These are phyloP conservation scores for Brachystomella parvula DNA, from an alignment of 1,140 invertebrate genomes.

Conservation along the genomic window DNA sequence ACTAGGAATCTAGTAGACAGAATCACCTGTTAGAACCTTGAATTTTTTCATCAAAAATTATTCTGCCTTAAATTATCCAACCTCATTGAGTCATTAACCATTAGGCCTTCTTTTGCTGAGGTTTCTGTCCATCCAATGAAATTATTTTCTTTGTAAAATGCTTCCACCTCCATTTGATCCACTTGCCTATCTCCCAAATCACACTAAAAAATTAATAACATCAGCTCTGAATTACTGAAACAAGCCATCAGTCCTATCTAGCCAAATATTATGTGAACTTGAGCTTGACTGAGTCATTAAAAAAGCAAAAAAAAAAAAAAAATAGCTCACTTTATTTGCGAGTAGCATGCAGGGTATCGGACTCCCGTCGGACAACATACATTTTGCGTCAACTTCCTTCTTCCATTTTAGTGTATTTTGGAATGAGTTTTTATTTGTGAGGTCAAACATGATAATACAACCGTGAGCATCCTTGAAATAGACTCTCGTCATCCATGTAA, in stretches of 20 bases:
- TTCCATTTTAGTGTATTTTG: conserved; percentile 54
- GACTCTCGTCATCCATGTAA: conserved; percentile 56
- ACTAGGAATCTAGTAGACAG: conserved; percentile 42
- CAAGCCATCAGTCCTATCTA: too few species aligned
- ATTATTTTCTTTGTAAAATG: conserved; percentile 52
- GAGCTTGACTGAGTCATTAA: background rate
- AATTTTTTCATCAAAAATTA: background rate
- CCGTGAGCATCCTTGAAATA: conserved; percentile 58
- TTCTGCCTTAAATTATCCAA: conserved; percentile 39
- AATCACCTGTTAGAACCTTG: conserved; percentile 11
- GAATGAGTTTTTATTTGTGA: conserved; percentile 52
- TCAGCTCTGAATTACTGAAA: background rate
- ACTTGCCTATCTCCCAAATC: conserved; percentile 49
- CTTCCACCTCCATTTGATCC: conserved; percentile 52
- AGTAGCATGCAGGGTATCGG: conserved; percentile 52
- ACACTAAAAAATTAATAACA: conserved; percentile 45
- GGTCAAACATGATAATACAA: conserved; percentile 56
- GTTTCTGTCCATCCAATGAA: conserved; percentile 57
- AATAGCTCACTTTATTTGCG: conserved; percentile 51
- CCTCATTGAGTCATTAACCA: conserved; percentile 55
- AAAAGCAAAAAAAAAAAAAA: background rate
- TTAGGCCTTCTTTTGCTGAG: conserved; percentile 53
- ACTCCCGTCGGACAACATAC: conserved; percentile 48
- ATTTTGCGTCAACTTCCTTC: conserved; percentile 54
- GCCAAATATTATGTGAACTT: conserved; percentile 4